phyloP scores from a whole-genome alignment of 2,888 invertebrate genomes.

The Tinea pellionella region DNA sequence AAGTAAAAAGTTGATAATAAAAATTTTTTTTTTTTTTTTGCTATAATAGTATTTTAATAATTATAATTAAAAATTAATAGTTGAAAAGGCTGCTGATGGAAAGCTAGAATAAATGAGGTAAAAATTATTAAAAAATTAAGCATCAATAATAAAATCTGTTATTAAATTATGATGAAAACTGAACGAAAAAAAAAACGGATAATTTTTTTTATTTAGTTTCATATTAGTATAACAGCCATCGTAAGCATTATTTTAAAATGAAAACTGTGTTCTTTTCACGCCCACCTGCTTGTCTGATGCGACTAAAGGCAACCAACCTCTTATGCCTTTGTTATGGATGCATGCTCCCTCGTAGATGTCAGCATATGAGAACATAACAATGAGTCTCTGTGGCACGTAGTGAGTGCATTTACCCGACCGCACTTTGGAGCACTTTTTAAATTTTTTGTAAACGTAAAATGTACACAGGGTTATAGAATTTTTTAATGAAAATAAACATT shows the following conservation, averaged over 20 bases:
- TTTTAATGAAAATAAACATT: neutral
- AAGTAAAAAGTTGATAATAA: too few relatives aligned
- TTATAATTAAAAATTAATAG: too few relatives aligned
- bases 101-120: too few relatives aligned
- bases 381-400: conserved; percentile 11
- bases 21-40: too few relatives aligned
- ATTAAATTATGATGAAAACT: too few relatives aligned
- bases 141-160: too few relatives aligned
- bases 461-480: conserved; percentile 1
- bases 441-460: neutral
- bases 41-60: too few relatives aligned
- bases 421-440: conserved; percentile 3
- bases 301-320: conserved; percentile 4
- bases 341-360: conserved; percentile 2
- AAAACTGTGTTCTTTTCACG: conserved; percentile 13
- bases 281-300: conserved; percentile 12
- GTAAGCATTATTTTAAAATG: conserved; percentile 13
- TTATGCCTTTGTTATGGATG: conserved; percentile 11
- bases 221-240: neutral
- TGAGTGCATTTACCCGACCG: conserved; percentile 11
- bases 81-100: too few relatives aligned
- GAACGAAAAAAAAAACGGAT: too few relatives aligned
- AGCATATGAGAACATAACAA: conserved; percentile 10
- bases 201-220: too few relatives aligned
- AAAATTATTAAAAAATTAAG: too few relatives aligned